These are phyloP conservation scores for Camponotus fellah DNA, from an alignment of 2,888 invertebrate species.

Conservation along the genomic window DNA sequence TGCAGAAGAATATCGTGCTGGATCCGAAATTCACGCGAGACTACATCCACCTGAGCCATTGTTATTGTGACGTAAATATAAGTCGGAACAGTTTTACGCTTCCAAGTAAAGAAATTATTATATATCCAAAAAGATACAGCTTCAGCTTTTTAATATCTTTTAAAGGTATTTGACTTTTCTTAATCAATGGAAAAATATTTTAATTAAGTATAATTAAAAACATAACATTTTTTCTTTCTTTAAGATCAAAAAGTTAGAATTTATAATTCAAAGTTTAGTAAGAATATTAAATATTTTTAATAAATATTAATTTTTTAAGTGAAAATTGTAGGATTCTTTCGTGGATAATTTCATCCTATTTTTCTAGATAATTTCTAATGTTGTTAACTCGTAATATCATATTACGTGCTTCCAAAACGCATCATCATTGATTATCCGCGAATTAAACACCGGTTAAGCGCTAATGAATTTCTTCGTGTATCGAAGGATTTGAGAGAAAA, in stretches of 20 bases:
- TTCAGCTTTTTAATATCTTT: neutral
- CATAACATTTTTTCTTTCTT: neutral
- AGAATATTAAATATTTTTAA: neutral
- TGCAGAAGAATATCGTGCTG: constrained; percentile 80
- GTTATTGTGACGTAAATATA: constrained; percentile 88
- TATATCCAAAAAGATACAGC: neutral
- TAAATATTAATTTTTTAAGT: neutral
- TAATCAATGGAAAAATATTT: neutral
- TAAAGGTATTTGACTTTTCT: neutral
- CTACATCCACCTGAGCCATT: constrained; percentile 89
- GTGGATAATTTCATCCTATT: neutral
- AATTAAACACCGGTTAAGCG: neutral
- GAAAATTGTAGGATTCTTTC: neutral
- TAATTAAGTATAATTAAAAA: neutral
- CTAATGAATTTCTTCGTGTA: constrained; percentile 25
- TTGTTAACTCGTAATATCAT: neutral
- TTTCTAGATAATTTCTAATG: no score
- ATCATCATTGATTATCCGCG: constrained; percentile 12
- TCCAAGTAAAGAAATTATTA: constrained; percentile 88
- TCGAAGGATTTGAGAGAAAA: constrained; percentile 16
- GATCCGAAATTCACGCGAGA: constrained; percentile 88
- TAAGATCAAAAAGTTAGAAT: neutral
- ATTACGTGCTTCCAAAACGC: neutral
- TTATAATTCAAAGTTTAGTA: no score
- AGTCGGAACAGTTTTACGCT: constrained; percentile 88